A percentile compares a stretch with the other conserved stretches of the same genome.
Evolutionary conservation across 2,888 invertebrate genomes (phyloP).

Genomic region (Eulithis testata): DNA sequence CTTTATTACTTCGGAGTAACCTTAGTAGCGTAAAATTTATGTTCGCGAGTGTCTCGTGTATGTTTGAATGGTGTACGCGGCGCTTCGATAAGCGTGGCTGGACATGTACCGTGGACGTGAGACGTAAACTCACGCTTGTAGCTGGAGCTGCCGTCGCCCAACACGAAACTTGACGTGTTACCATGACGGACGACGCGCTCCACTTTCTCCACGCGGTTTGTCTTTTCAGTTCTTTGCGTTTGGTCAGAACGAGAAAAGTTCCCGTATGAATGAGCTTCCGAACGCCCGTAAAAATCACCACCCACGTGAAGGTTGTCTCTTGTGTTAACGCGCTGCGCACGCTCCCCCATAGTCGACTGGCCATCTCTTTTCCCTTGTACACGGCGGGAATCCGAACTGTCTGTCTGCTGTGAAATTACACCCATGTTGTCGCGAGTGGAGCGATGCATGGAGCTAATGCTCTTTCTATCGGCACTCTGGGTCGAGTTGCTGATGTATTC

Average conservation of each 20-base stretch:
- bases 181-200: constrained; percentile 86
- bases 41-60: constrained; percentile 92
- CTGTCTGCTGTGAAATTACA: constrained; percentile 80
- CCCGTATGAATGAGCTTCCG: constrained; percentile 89
- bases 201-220: constrained; percentile 82
- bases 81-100: constrained; percentile 90
- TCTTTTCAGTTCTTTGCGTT: constrained; percentile 68
- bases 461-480: constrained; percentile 89
- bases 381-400: constrained; percentile 66
- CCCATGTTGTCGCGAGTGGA: constrained; percentile 84
- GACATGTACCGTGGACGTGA: constrained; percentile 90
- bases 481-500: constrained; percentile 87
- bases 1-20: constrained; percentile 69
- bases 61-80: constrained; percentile 92
- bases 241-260: constrained; percentile 84
- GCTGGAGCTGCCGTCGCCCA: constrained; percentile 88
- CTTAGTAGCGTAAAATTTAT: constrained; percentile 92
- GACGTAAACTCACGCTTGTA: constrained; percentile 92
- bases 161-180: constrained; percentile 90
- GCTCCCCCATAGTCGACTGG: constrained; percentile 83
- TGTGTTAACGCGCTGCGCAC: constrained; percentile 85
- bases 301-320: constrained; percentile 89
- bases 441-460: constrained; percentile 91
- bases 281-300: constrained; percentile 89
- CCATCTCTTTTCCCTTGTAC: constrained; percentile 76